Base-by-base conservation (phyloP, 2,888 invertebrate species). In the Drosophila lacicola region DNA sequence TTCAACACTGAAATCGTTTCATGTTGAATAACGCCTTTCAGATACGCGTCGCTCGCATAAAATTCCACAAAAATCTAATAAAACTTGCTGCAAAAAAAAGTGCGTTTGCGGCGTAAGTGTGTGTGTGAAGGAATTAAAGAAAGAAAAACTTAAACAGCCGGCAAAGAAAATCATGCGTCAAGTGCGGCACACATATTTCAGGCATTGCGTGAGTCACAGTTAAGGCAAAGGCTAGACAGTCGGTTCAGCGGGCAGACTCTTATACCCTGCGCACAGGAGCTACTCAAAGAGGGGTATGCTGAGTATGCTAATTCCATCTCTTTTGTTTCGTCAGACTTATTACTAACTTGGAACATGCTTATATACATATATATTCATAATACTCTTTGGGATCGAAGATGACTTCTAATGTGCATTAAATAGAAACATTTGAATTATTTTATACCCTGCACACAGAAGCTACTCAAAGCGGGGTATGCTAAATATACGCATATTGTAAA, bases 1-100 rank as follows among this genome's bases (percentile, higher is more conserved):
- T 47, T 10, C 34, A 41, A 14, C 49, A 36, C 14, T 46, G 9
- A 44, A 62, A 62, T 55, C 50, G 41, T 64, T 63, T 46, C 54
- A 49, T 36, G 56, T 53, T 77, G 77, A 80, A 72, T 80, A 80
- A 76, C 66, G 44, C 44, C 44, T 57, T 61, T 46, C 46, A 56
- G 69, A 71, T 75, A 63, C 53, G 64, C 36, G 10, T 19, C 21
- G 39, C 5, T 14, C 25, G 42, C 29, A 34, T 21, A 9, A 41
- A 50, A 58, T 55, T 61, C 42, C 61, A 45, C 56, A 53, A 60
- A 57, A 79, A 60, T 41, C 54, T 13, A 37, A 50, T 47, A 13
- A 39, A 44, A 51, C 19, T 66, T 45, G 14, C 37, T 46, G 49
- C 60, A 55, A 50, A 58, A 13, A 50, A 29, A 50, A 44, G n/a